phyloP scores from a whole-genome alignment of 2,888 invertebrate species.

The Oxycera nigricornis region DNA sequence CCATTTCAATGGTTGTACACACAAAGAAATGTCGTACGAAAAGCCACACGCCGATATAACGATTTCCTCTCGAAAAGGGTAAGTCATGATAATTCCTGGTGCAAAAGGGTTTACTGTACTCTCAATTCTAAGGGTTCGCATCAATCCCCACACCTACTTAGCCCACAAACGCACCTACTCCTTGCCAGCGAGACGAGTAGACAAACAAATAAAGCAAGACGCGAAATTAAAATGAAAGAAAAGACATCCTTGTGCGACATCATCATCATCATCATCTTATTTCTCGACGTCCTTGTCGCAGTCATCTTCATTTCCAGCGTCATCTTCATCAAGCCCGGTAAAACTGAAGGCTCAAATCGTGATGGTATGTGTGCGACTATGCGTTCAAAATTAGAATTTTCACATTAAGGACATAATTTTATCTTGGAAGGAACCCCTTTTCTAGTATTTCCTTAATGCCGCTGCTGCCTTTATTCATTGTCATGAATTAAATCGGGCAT shows the following conservation, averaged over 20 bases:
- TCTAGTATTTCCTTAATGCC: neutral
- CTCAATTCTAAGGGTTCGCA: slow-evolving; percentile 30
- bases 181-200: neutral
- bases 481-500: slow-evolving; percentile 20
- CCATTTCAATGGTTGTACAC: slow-evolving; percentile 13
- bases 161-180: neutral
- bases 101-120: slow-evolving; percentile 39
- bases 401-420: slow-evolving; percentile 60
- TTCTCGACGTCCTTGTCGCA: neutral
- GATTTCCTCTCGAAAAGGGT: slow-evolving; percentile 27
- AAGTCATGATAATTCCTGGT: slow-evolving; percentile 32
- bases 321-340: slow-evolving; percentile 28
- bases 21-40: slow-evolving; percentile 36
- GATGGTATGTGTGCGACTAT: slow-evolving; percentile 28
- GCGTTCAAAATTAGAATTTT: slow-evolving; percentile 58
- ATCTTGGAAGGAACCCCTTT: slow-evolving; percentile 51
- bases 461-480: neutral
- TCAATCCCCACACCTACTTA: slow-evolving; percentile 20
- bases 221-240: slow-evolving; percentile 47
- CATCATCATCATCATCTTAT: slow-evolving; percentile 20
- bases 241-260: slow-evolving; percentile 40
- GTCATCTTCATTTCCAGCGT: slow-evolving; percentile 19
- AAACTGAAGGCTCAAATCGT: slow-evolving; percentile 18
- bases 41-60: slow-evolving; percentile 39
- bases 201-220: slow-evolving; percentile 38